phyloP scores from a whole-genome alignment of 2,113 vertebrate genomes.

The Gymnorhina tibicen region DNA sequence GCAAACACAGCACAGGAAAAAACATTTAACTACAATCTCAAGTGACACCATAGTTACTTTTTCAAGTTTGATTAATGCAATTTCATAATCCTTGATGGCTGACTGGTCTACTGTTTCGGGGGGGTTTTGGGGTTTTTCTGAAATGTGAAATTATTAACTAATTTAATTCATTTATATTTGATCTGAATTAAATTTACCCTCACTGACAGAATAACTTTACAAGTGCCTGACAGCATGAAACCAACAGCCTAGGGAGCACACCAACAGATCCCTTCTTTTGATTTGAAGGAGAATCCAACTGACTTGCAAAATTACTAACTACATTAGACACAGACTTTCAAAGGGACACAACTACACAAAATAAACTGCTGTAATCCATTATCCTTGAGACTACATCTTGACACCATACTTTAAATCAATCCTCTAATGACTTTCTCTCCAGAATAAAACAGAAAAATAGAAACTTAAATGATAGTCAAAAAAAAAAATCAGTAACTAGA shows the following conservation, averaged over 20 bases:
- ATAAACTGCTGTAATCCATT: not conserved
- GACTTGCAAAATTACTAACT: not conserved
- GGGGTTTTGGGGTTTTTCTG: rapidly evolving
- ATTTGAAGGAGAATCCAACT: not conserved
- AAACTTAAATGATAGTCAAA: not conserved
- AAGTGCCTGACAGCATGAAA: not conserved
- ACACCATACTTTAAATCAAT: not conserved
- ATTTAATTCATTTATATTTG: not conserved
- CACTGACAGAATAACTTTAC: not conserved
- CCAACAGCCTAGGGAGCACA: not conserved
- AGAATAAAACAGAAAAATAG: not conserved
- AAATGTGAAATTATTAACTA: not conserved
- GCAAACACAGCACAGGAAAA: not conserved
- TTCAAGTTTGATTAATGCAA: not conserved
- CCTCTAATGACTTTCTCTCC: not conserved
- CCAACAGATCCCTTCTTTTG: not conserved
- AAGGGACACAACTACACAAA: not conserved
- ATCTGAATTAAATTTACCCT: not conserved
- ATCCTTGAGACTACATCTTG: not conserved
- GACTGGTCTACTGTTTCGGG: not conserved
- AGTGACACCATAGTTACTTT: not conserved
- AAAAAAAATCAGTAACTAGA: not conserved
- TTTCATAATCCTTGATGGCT: not conserved
- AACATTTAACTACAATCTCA: not conserved
- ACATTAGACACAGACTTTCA: not conserved